These are phyloP conservation scores for Leptopilina clavipes DNA, from an alignment of 1,140 invertebrate genomes.

Conservation along the genomic window DNA sequence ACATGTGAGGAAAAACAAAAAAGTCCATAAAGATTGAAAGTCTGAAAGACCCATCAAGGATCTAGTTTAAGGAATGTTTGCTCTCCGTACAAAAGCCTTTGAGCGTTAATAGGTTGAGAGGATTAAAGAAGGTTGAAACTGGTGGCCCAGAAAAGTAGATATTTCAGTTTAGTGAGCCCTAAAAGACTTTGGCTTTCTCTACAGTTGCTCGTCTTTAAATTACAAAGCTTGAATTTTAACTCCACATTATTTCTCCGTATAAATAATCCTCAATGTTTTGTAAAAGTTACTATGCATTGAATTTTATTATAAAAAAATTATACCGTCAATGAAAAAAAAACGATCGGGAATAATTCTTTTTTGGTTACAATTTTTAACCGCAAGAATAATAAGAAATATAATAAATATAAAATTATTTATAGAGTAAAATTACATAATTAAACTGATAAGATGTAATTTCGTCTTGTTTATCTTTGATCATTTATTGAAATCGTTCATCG, in stretches of 20 bases:
- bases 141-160: conserved; percentile 26
- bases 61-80: conserved; percentile 33
- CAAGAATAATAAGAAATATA: too few relatives aligned
- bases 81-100: conserved; percentile 22
- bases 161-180: conserved; percentile 24
- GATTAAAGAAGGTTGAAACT: conserved; percentile 26
- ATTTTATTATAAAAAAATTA: too few relatives aligned
- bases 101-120: conserved; percentile 30
- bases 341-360: too few relatives aligned
- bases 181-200: conserved; percentile 6
- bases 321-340: too few relatives aligned
- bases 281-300: too few relatives aligned
- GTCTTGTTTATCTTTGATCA: too few relatives aligned
- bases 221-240: neutral
- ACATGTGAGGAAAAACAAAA: too few relatives aligned
- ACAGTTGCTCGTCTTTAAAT: conserved; percentile 9
- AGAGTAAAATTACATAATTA: too few relatives aligned
- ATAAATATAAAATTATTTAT: too few relatives aligned
- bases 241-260: neutral
- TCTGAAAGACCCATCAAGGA: conserved; percentile 23
- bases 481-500: too few relatives aligned
- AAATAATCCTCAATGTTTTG: neutral
- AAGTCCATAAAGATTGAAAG: neutral
- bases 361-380: too few relatives aligned
- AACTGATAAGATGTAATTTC: too few relatives aligned